Evolutionary conservation across 1,140 invertebrate genomes (phyloP), one percentile per base, ranked within the genome.

Genomic region (Halesus radiatus): DNA sequence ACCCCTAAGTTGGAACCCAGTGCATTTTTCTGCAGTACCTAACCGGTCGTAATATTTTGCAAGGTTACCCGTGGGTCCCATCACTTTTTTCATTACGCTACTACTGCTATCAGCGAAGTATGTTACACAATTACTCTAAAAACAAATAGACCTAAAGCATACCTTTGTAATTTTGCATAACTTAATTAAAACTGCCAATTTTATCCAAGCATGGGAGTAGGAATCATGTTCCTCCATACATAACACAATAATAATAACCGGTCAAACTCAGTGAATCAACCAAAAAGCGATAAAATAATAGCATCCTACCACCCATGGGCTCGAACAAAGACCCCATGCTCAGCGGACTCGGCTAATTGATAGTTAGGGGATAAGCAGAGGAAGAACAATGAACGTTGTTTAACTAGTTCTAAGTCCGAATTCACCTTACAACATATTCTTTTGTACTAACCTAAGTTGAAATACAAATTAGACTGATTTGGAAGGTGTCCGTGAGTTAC

Each of bases 351-450:
- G 18, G 20, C 45, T 77, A 77, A 77, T 77, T 77, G 75, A 77
- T 62, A 20, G 56, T 77, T 64, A 15, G 26, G 26, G 20, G 10
- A 2, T 16, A 64, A 22, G 5, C 26, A 29, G 6, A 52, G 2
- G 26, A 62, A 18, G 53, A 75, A 58, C 56, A 77, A 60, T 62
- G 60, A 64, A 77, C 60, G 64, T 64, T 77, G 68, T 72, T 45
- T 52, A 72, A 72, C 68, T 50, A 72, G 45, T 20, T 52, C 45
- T 52, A 16, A n/a, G 66, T 20, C 68, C 32, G 20, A 72, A 50
- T 22, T 72, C 68, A 72, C 32, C n/a, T 72, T 72, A 52, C 37
- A 72, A 72, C 16, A 72, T 22, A 26, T 29, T 66, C 16, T 66
- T 45, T 66, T 52, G 68, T 72, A 26, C 37, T 1, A 22, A 72